Evolutionary conservation across 2,888 invertebrate species (phyloP).

Genomic region (Lepidonotus clava): DNA sequence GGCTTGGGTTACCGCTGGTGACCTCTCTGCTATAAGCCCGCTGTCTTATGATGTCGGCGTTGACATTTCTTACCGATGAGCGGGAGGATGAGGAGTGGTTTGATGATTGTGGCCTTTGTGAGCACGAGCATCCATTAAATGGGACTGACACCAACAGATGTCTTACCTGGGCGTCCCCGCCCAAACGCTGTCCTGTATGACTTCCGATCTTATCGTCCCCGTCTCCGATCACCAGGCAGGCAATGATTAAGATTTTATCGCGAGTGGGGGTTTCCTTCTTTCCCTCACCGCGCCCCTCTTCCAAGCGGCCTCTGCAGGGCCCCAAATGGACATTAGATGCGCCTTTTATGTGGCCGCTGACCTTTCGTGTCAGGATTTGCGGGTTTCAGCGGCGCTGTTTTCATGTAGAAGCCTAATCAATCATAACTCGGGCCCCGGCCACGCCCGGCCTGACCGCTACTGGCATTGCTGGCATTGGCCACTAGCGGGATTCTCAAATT

Average conservation of each 20-base stretch:
- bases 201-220: not conserved
- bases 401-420: conserved; percentile 44
- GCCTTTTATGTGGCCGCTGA: conserved; percentile 29
- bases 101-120: conserved; percentile 50
- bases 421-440: conserved; percentile 6
- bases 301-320: not conserved
- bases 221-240: not conserved
- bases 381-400: conserved; percentile 45
- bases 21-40: not conserved
- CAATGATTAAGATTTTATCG: conserved; percentile 27
- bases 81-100: conserved; percentile 19
- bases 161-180: conserved; percentile 8
- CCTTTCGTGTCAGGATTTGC: conserved; percentile 51
- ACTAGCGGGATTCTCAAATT: conserved; percentile 29
- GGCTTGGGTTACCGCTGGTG: not conserved
- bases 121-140: conserved; percentile 40
- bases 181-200: not conserved
- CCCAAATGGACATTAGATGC: conserved; percentile 49
- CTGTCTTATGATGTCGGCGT: not conserved
- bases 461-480: not conserved
- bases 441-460: not conserved
- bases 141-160: conserved; percentile 46
- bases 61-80: conserved; percentile 50
- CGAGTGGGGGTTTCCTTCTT: not conserved
- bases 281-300: not conserved